Base-by-base conservation (phyloP, 35 echinoderm and acorn worm species). In the Lytechinus variegatus region DNA sequence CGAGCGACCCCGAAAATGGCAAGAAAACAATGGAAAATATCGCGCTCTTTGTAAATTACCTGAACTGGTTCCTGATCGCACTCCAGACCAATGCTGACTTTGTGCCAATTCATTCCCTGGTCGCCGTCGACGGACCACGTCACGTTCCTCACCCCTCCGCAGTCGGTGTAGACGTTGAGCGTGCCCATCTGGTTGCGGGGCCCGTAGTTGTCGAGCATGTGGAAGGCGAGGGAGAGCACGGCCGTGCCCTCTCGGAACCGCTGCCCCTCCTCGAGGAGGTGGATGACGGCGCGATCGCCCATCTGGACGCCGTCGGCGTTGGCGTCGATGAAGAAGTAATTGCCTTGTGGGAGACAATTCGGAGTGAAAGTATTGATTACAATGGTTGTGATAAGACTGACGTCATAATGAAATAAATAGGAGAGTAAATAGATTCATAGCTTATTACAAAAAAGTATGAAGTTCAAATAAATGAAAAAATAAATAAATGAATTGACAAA, bases 301-400 rank as follows among this genome's bases (percentile, higher is more conserved):
- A 28, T 54, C 27, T n/a, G 52, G 1, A 93, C 92, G 27, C 11
- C 12, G 92, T 21, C 11, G n/a, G 53, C 92, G 10, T 93, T 93
- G 54, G 92, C 92, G 28, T 93, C 55, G 92, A 93, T 93, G 92
- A 55, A 93, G 21, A 2, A 93, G 28, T 93, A 93, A 10, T 93
- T 21, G 9, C 92, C 92, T 93, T 28, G 57, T 54, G 52, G 92
- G 57, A 90, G 27, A 9, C 33, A 44, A 44, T 44, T 44, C 33
- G 33, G 33, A 44, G 33, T 44, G 33, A 44, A 44, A 44, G 2
- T 44, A 44, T 44, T 44, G 33, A 44, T 44, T 44, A 44, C 33
- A 44, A 44, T 44, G 33, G 33, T 44, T 44, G 33, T 44, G 33
- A 44, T 44, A 44, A 44, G 2, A 1, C 2, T 44, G 33, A 44